A percentile compares a stretch with the other conserved stretches of the same genome.
These are phyloP conservation scores for Germaria angustata DNA, from an alignment of 2,888 invertebrate genomes.

Conservation along the genomic window DNA sequence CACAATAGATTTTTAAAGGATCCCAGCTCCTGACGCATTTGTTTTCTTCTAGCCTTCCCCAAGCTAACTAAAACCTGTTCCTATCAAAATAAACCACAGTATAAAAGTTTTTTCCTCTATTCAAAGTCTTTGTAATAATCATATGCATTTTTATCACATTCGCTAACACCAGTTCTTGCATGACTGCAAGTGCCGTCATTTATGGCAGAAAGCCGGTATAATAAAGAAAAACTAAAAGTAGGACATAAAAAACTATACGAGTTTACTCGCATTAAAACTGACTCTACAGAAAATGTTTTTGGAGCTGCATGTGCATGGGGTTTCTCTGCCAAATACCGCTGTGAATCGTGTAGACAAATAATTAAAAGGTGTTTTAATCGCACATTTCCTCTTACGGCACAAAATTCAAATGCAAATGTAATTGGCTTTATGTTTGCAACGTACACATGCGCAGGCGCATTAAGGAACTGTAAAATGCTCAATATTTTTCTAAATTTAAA, in stretches of 20 bases:
- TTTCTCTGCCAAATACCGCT: constrained; percentile 53
- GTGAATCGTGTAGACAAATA: constrained; percentile 72
- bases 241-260: not conserved
- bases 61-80: not conserved
- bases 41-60: too few relatives aligned
- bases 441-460: not conserved
- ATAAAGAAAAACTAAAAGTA: constrained; percentile 13
- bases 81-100: not conserved
- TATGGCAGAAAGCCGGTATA: not conserved
- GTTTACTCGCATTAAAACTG: not conserved
- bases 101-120: not conserved
- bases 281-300: constrained; percentile 14
- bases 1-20: too few relatives aligned
- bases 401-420: not conserved
- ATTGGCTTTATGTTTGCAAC: not conserved
- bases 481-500: too few relatives aligned
- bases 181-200: constrained; percentile 5
- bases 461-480: too few relatives aligned
- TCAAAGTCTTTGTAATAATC: constrained; percentile 8
- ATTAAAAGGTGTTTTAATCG: constrained; percentile 80
- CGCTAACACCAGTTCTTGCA: constrained; percentile 6
- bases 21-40: too few relatives aligned
- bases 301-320: constrained; percentile 22
- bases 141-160: constrained; percentile 25
- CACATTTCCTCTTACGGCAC: constrained; percentile 71